Evolutionary conservation across 2,888 invertebrate species (phyloP).

Genomic region (Rhagonycha fulva): DNA sequence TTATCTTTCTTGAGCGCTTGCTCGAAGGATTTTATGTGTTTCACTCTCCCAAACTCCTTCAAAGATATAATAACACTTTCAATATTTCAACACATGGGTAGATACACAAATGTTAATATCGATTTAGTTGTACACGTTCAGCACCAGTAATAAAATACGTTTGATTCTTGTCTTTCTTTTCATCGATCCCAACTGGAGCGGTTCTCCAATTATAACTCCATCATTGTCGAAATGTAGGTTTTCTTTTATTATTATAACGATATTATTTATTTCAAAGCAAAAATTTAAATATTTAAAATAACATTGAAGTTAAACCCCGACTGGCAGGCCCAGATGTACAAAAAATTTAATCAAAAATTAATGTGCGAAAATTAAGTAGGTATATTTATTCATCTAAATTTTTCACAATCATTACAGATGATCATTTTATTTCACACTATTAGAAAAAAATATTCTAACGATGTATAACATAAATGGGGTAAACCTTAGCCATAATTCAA

Average conservation of each 20-base stretch:
- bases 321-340: too few species aligned
- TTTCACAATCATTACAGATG: too few species aligned
- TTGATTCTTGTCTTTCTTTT: neutral
- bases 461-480: neutral
- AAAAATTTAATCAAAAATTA: too few species aligned
- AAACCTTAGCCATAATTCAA: neutral
- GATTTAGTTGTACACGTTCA: neutral
- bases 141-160: neutral
- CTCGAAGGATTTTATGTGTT: neutral
- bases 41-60: neutral
- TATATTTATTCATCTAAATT: too few species aligned
- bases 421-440: too few species aligned
- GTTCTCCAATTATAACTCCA: neutral
- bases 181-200: neutral
- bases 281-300: neutral
- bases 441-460: neutral
- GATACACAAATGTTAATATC: neutral
- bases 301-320: neutral
- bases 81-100: neutral
- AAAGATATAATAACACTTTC: neutral
- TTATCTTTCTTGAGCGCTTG: constrained; percentile 3
- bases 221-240: neutral
- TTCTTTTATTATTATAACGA: neutral
- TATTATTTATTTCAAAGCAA: neutral
- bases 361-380: too few species aligned